phyloP scores from a whole-genome alignment of 1,140 invertebrate species.

The Drosophila malerkotliana region DNA sequence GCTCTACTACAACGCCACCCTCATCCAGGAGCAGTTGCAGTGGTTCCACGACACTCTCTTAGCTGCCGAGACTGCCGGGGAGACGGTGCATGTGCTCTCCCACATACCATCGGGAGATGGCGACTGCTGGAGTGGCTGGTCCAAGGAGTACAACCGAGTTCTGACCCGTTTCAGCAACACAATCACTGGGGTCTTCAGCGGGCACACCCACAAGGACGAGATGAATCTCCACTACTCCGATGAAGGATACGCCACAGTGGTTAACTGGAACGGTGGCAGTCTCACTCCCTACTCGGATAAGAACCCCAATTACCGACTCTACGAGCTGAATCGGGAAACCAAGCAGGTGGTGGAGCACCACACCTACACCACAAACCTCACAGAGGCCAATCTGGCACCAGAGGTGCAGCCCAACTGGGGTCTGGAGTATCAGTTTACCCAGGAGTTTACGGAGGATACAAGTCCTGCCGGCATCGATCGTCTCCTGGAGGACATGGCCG shows the following conservation, averaged over 20 bases:
- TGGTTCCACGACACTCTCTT: slow-evolving; percentile 91
- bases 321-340: slow-evolving; percentile 86
- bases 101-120: slow-evolving; percentile 91
- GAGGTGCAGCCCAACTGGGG: slow-evolving; percentile 86
- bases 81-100: slow-evolving; percentile 91
- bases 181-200: slow-evolving; percentile 91
- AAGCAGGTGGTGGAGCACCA: slow-evolving; percentile 88
- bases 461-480: slow-evolving; percentile 84
- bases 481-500: slow-evolving; percentile 85
- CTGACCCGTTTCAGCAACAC: slow-evolving; percentile 84
- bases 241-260: slow-evolving; percentile 83
- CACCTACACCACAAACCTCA: slow-evolving; percentile 91
- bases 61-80: slow-evolving; percentile 87
- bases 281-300: slow-evolving; percentile 87
- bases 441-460: slow-evolving; percentile 74
- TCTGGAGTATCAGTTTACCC: slow-evolving; percentile 88
- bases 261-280: slow-evolving; percentile 92
- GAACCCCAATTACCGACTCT: slow-evolving; percentile 93
- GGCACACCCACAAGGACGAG: slow-evolving; percentile 91
- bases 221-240: slow-evolving; percentile 88
- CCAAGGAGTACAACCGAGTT: slow-evolving; percentile 87
- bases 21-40: slow-evolving; percentile 86
- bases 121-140: slow-evolving; percentile 88
- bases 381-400: slow-evolving; percentile 88
- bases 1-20: slow-evolving; percentile 74